Conservation (phyloP, 2,113 vertebrate genomes). For the Himantopus leucocephalus region DNA sequence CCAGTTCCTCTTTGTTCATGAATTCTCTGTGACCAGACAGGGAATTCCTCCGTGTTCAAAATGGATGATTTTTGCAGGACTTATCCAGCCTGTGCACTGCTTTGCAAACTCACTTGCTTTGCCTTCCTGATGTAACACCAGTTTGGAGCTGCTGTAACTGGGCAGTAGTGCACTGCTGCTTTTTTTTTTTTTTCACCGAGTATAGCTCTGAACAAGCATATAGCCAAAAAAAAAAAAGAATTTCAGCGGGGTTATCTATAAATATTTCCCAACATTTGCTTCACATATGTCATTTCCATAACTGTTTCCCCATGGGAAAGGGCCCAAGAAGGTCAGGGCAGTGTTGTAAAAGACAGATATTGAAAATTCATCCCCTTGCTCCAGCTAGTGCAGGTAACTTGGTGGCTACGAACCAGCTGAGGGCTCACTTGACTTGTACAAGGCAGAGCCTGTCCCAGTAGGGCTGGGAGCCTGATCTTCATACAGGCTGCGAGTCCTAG, state of each 20-base stretch:
- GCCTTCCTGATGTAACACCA: background rate
- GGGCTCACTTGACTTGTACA: background rate
- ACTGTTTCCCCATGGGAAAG: background rate
- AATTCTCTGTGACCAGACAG: background rate
- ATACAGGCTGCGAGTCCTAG: background rate
- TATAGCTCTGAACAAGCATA: background rate
- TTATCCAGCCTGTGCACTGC: background rate
- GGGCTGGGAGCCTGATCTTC: background rate
- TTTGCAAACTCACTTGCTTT: background rate
- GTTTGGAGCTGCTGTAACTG: background rate
- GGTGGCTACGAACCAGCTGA: rapidly evolving
- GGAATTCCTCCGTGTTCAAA: background rate
- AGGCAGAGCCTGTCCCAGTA: background rate
- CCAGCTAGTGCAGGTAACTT: background rate
- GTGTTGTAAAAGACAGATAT: background rate
- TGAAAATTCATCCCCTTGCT: background rate
- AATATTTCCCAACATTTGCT: background rate
- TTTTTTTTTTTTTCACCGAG: background rate
- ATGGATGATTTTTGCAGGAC: background rate
- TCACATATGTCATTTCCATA: background rate
- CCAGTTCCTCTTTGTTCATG: background rate
- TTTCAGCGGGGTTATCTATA: background rate
- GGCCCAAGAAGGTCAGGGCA: background rate
- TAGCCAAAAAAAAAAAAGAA: background rate
- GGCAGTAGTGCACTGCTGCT: background rate